Evolutionary conservation across 2,797 vertebrate species (phyloP).

Genomic region (Xiphorhynchus erythropygius): DNA sequence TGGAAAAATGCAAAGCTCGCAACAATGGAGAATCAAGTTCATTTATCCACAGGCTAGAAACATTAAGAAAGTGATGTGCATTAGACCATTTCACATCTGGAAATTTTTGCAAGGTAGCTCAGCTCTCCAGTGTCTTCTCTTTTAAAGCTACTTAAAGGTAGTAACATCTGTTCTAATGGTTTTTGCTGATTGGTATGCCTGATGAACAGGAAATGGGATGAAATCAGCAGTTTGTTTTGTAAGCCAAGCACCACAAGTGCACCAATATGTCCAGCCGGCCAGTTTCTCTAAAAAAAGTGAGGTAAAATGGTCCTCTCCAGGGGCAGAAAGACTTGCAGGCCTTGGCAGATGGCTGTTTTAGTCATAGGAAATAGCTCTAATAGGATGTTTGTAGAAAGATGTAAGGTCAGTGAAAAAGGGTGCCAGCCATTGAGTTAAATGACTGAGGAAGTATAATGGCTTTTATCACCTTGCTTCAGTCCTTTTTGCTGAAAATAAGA

Average conservation of each 20-base stretch:
- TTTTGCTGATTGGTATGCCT: not conserved
- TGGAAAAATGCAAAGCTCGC: not conserved
- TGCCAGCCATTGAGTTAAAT: not conserved
- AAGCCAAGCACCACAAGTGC: not conserved
- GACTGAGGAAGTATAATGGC: not conserved
- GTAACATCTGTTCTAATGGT: not conserved
- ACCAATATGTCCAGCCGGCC: not conserved
- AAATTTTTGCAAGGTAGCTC: not conserved
- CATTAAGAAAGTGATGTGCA: not conserved
- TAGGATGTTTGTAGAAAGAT: not conserved
- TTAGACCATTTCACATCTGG: not conserved
- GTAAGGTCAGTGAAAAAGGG: not conserved
- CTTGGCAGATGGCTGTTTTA: not conserved
- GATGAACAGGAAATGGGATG: not conserved
- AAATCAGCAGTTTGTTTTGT: not conserved
- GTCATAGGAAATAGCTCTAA: not conserved
- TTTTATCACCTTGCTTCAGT: conserved; percentile 21
- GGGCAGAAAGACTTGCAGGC: not conserved
- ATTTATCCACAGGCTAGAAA: not conserved
- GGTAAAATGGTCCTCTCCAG: not conserved
- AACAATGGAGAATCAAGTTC: not conserved
- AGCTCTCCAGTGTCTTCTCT: not conserved
- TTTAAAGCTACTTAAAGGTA: not conserved
- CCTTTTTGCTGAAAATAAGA: conserved; percentile 17
- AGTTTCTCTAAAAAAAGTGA: not conserved